phyloP scores from a whole-genome alignment of 2,113 vertebrate species.

The Bubo bubo region DNA sequence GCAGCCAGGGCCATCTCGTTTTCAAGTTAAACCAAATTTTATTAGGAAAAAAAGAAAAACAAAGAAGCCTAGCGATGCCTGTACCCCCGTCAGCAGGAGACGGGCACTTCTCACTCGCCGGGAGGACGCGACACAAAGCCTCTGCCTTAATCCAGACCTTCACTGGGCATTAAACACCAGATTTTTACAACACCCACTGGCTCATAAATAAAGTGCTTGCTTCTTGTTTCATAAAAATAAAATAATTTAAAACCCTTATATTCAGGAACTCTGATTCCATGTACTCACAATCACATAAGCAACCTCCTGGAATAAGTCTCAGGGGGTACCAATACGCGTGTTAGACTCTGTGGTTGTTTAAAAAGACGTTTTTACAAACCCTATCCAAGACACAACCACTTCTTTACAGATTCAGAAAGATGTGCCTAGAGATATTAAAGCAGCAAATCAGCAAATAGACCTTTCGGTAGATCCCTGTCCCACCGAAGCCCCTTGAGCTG shows the following conservation, averaged over 20 bases:
- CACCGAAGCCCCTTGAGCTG: background rate
- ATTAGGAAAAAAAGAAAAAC: no score
- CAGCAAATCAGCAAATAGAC: rapidly evolving
- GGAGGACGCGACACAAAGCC: background rate
- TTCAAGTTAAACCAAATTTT: slow-evolving; percentile 16
- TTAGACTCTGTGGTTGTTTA: background rate
- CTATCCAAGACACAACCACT: rapidly evolving
- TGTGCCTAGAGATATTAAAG: rapidly evolving
- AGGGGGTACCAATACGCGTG: rapidly evolving
- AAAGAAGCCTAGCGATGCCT: background rate
- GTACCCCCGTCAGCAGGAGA: slow-evolving; percentile 53
- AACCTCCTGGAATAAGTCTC: no score
- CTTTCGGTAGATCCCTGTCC: background rate
- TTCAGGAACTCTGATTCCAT: background rate
- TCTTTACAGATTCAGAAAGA: no score
- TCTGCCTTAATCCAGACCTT: slow-evolving; percentile 40
- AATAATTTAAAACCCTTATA: no score
- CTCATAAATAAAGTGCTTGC: background rate
- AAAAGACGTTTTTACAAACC: background rate
- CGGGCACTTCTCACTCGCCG: slow-evolving; percentile 44
- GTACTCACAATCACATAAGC: background rate
- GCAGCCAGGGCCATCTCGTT: background rate
- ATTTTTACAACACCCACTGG: background rate
- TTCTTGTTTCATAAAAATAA: background rate
- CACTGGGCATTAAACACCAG: slow-evolving; percentile 17